A percentile compares a stretch with the other conserved stretches of the same genome.
Conservation (phyloP, 2,113 vertebrate species). For the Beaufortia kweichowensis region DNA sequence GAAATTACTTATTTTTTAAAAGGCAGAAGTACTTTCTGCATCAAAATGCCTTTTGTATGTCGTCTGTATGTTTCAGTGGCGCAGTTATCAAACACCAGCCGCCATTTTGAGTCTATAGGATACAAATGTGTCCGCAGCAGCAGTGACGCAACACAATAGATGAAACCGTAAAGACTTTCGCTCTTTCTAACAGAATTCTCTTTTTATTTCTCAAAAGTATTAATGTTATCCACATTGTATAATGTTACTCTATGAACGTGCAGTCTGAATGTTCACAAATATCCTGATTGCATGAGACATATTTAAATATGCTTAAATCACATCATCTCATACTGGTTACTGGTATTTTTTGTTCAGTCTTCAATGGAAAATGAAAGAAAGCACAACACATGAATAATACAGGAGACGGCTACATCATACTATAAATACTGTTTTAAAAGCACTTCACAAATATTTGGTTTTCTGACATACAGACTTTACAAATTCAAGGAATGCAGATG, state of each 20-base stretch:
- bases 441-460: neutral
- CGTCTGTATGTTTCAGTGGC: conserved; percentile 29
- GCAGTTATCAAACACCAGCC: conserved; percentile 47
- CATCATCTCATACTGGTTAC: neutral
- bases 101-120: conserved; percentile 52
- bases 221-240: neutral
- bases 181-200: neutral
- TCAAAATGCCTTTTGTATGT: conserved; percentile 2
- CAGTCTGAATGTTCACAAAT: neutral
- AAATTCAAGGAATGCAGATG: neutral
- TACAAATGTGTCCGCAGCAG: neutral
- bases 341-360: neutral
- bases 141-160: neutral
- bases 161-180: neutral
- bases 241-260: neutral
- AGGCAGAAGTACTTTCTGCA: neutral
- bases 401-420: neutral
- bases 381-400: too few species aligned
- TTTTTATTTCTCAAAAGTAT: neutral
- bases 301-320: neutral
- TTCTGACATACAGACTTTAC: neutral
- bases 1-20: conserved; percentile 4
- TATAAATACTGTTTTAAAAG: neutral
- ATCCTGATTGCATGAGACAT: neutral
- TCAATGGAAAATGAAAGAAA: neutral